A percentile compares a stretch with the other conserved stretches of the same genome.
Conservation (phyloP, 1,140 invertebrate genomes). For the Formica exsecta region DNA sequence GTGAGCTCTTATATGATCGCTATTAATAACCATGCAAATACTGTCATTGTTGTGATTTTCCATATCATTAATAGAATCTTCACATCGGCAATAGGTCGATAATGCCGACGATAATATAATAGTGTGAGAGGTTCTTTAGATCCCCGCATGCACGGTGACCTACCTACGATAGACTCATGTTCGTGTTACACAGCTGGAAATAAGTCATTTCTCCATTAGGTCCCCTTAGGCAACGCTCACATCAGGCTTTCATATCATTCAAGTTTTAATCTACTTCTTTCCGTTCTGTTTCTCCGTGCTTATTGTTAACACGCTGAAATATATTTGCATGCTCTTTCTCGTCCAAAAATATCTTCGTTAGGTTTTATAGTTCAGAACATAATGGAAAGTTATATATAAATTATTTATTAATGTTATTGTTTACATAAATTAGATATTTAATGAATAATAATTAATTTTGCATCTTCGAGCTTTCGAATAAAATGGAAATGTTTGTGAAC, state of each 20-base stretch:
- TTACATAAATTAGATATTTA: background rate
- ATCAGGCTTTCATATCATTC: background rate
- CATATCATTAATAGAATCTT: constrained; percentile 2
- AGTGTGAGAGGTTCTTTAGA: background rate
- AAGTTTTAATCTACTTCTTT: background rate
- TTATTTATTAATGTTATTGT: background rate
- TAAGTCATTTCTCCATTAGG: constrained; percentile 74
- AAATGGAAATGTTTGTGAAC: background rate
- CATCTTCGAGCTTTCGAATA: background rate
- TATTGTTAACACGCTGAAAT: background rate
- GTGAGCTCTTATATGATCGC: background rate
- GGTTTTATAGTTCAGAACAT: background rate
- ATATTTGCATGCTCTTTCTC: background rate
- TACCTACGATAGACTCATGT: constrained; percentile 53
- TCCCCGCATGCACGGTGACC: constrained; percentile 22
- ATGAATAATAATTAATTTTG: background rate
- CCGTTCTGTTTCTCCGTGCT: background rate
- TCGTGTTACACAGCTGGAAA: constrained; percentile 68
- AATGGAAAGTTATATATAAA: background rate
- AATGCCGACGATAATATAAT: background rate
- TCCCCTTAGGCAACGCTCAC: constrained; percentile 17
- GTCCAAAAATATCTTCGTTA: background rate
- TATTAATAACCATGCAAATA: constrained; percentile 43
- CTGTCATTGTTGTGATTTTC: constrained; percentile 23
- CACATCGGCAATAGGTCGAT: background rate